A percentile compares a stretch with the other conserved stretches of the same genome.
These are phyloP conservation scores for Actenoides lindsayi DNA, from an alignment of 2,113 vertebrate species.

Conservation along the genomic window DNA sequence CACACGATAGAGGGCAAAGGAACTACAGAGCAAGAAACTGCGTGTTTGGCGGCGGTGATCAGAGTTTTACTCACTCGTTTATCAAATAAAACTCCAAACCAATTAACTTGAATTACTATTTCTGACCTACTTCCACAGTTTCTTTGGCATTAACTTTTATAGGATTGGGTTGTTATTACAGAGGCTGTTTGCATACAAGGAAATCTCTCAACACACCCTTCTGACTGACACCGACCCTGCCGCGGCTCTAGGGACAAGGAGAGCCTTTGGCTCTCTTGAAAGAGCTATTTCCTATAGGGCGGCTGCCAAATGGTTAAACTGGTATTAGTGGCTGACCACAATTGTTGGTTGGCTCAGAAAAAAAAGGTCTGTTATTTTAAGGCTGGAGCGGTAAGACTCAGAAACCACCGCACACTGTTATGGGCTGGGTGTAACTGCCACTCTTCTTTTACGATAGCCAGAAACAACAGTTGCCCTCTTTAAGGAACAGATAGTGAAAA, in stretches of 20 bases:
- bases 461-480: slow-evolving; percentile 57
- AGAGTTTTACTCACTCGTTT: neutral
- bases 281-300: neutral
- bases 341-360: neutral
- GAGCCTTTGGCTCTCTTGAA: neutral
- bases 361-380: slow-evolving; percentile 50
- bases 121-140: neutral
- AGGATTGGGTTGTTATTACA: neutral
- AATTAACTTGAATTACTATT: neutral
- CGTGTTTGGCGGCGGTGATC: neutral
- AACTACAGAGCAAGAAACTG: neutral
- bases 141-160: neutral
- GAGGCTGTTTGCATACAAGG: neutral
- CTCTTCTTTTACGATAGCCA: slow-evolving; percentile 17
- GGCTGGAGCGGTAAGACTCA: neutral
- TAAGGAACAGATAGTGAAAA: slow-evolving; percentile 6
- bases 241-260: neutral
- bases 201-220: neutral
- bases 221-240: neutral
- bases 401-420: neutral
- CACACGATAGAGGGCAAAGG: neutral
- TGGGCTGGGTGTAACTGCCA: slow-evolving; percentile 25
- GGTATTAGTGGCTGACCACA: slow-evolving; percentile 52
- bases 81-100: neutral
- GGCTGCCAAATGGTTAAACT: slow-evolving; percentile 52